A percentile compares a stretch with the other conserved stretches of the same genome.
Conservation (phyloP, 2,888 invertebrate species). For the Athrips mouffetella region DNA sequence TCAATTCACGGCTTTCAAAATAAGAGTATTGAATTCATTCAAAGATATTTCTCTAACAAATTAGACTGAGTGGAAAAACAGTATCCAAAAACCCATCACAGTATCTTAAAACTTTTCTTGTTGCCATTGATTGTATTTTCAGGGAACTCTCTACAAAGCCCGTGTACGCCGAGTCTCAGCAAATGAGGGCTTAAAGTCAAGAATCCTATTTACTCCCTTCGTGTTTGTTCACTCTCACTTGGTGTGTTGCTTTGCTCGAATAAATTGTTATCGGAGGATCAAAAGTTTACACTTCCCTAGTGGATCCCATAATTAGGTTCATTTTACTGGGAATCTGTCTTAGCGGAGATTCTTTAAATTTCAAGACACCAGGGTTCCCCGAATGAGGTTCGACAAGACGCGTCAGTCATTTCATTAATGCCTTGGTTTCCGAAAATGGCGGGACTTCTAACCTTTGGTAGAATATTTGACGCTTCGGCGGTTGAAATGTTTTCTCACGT, state of each 20-base stretch:
- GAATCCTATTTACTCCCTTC: slow-evolving; percentile 1
- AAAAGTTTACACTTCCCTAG: slow-evolving; percentile 15
- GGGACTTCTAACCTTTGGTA: slow-evolving; percentile 50
- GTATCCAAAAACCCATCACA: too few species aligned
- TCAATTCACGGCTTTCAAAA: slow-evolving; percentile 34
- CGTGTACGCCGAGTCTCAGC: slow-evolving; percentile 7
- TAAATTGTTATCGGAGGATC: slow-evolving; percentile 1
- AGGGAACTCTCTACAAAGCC: slow-evolving; percentile 9
- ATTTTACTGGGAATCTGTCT: slow-evolving; percentile 41
- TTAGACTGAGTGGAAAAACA: too few species aligned
- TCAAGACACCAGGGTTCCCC: slow-evolving; percentile 51
- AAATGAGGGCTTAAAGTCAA: slow-evolving; percentile 15
- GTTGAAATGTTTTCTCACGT: slow-evolving; percentile 52
- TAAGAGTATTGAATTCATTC: slow-evolving; percentile 16
- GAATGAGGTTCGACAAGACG: slow-evolving; percentile 59
- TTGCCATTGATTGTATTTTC: slow-evolving; percentile 12
- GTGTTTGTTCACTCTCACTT: slow-evolving; percentile 5
- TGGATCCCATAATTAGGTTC: slow-evolving; percentile 30
- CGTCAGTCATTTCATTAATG: slow-evolving; percentile 74
- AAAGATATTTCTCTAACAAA: background rate
- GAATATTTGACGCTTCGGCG: slow-evolving; percentile 68
- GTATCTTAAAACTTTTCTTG: too few species aligned
- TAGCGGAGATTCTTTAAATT: slow-evolving; percentile 53
- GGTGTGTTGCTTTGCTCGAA: background rate
- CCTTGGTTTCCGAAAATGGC: slow-evolving; percentile 67